Percentiles rank a stretch among this genome's conserved stretches.
These are phyloP conservation scores for Salminus brasiliensis DNA, from an alignment of 2,113 vertebrate genomes.

Conservation along the genomic window DNA sequence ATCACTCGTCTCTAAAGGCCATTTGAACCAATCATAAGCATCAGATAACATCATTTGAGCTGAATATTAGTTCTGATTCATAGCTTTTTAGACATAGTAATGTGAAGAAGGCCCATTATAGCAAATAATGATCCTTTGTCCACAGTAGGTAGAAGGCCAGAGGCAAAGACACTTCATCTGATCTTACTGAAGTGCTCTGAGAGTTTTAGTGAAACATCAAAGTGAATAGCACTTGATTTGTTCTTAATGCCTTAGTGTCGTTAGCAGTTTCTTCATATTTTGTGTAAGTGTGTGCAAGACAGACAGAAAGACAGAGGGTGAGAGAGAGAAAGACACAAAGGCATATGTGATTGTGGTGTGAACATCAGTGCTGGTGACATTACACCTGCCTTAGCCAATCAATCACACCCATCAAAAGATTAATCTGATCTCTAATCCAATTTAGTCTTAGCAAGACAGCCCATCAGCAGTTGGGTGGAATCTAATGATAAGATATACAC, in stretches of 20 bases:
- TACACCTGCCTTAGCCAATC: not conserved
- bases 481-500: not conserved
- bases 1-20: not conserved
- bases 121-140: not conserved
- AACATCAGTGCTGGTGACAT: not conserved
- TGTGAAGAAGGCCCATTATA: not conserved
- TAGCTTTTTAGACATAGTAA: not conserved
- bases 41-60: not conserved
- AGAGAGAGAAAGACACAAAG: not conserved
- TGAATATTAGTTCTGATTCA: not conserved
- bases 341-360: not conserved
- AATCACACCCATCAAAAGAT: not conserved
- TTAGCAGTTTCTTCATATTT: not conserved
- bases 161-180: not conserved
- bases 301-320: not conserved
- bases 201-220: not conserved
- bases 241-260: not conserved
- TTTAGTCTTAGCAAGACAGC: not conserved
- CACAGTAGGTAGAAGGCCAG: not conserved
- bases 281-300: not conserved
- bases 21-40: not conserved
- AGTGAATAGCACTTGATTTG: not conserved
- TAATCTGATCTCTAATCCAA: constrained; percentile 4
- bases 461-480: not conserved
- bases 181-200: not conserved